Conservation (phyloP, 1,140 invertebrate species). For the Lucilia cuprina region DNA sequence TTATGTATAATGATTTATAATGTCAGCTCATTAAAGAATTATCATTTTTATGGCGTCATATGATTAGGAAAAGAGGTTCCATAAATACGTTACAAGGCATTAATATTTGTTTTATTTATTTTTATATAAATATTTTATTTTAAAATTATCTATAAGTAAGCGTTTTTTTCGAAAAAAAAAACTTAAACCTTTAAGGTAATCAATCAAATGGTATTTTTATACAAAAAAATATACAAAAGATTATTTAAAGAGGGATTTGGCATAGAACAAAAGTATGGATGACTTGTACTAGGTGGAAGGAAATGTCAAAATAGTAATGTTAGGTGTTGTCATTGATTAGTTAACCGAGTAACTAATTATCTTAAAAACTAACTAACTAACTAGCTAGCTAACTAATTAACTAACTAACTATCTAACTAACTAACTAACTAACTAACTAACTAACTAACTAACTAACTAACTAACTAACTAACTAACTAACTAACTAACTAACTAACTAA, state of each 20-base stretch:
- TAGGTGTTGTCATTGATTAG: too few relatives aligned
- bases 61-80: not conserved
- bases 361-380: too few relatives aligned
- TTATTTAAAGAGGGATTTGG: not conserved
- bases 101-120: not conserved
- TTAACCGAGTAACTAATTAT: too few relatives aligned
- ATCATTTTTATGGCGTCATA: slow-evolving; percentile 11
- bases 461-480: too few relatives aligned
- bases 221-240: not conserved
- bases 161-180: not conserved
- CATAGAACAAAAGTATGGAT: not conserved
- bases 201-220: not conserved
- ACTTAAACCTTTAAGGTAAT: not conserved
- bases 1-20: not conserved
- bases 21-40: not conserved
- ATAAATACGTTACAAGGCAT: slow-evolving; percentile 1
- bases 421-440: too few relatives aligned
- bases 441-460: too few relatives aligned
- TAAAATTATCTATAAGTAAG: not conserved
- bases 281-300: too few relatives aligned
- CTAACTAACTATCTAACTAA: too few relatives aligned
- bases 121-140: not conserved
- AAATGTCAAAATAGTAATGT: too few relatives aligned
- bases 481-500: too few relatives aligned
- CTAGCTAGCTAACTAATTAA: too few relatives aligned